Base-by-base conservation (phyloP, 2,113 vertebrate genomes). In the Rallus limicola region DNA sequence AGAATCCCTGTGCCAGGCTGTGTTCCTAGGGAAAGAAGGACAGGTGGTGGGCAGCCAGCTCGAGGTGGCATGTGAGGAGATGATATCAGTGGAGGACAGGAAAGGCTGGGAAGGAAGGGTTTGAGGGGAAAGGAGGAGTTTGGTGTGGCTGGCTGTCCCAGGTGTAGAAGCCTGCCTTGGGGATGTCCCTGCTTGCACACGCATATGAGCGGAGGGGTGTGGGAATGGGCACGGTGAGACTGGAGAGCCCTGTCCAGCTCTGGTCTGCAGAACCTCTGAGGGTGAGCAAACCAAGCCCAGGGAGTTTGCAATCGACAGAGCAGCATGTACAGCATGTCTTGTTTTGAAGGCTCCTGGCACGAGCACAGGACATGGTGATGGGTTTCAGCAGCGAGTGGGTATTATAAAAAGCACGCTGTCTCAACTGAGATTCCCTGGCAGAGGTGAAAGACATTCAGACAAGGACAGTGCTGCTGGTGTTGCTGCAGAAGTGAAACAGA, bases 341-440 rank as follows among this genome's bases (percentile, higher is more conserved):
- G 92, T 95, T 95, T 71, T 92, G 88, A 95, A 90, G 88, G 84
- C 65, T 92, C 53, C 84, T 97, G 95, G 93, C 95, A 95, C 2
- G 1, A 82, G 86, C 58, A n/a, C 85, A 88, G 90, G 83, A 75
- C 68, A 13, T 33, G 56, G 90, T 84, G 88, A 78, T 65, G 75
- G 63, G 33, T 97, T 94, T 93, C 68, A 93, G 63, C 71, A 91
- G 93, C 2, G 7, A 44, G 17, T 78, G 92, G 88, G 80, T 76
- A 76, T 93, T 95, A 91, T 94, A 92, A 88, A 92, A 96, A 90
- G 93, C 95, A 56, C 4, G 0, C 52, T 70, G 40, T 85, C 92
- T 93, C 88, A 88, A 44, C 91, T 90, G 89, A 97, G 94, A 91
- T 94, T 95, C 88, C 83, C 86, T 55, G 90, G 63, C 94, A 95